Percentiles rank a stretch among this genome's conserved stretches.
phyloP scores from a whole-genome alignment of 1,140 invertebrate species.

The Trissolcus basalis region DNA sequence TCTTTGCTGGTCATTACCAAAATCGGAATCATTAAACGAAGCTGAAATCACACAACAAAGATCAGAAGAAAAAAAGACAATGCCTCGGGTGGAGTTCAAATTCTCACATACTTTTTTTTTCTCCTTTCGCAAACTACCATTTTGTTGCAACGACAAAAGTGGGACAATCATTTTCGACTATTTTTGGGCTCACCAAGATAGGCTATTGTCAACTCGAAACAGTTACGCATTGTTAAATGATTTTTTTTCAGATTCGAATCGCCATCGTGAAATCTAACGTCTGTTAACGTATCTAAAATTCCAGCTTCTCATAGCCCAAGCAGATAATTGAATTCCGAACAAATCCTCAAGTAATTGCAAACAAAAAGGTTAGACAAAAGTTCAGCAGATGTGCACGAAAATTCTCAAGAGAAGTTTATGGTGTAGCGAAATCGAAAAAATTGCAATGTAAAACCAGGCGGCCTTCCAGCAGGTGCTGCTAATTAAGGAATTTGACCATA shows the following conservation, averaged over 20 bases:
- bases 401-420: background rate
- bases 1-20: slow-evolving; percentile 25
- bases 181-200: too few species aligned
- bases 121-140: too few species aligned
- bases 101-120: background rate
- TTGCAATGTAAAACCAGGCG: slow-evolving; percentile 1
- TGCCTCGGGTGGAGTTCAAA: background rate
- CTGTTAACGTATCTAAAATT: background rate
- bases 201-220: background rate
- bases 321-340: background rate
- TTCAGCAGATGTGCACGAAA: background rate
- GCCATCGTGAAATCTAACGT: background rate
- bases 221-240: background rate
- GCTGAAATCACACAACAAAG: slow-evolving; percentile 26
- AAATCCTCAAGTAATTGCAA: background rate
- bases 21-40: slow-evolving; percentile 27
- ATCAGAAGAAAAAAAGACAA: slow-evolving; percentile 10
- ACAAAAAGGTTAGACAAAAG: background rate
- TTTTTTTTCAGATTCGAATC: background rate
- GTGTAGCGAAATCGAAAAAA: background rate
- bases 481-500: slow-evolving; percentile 30
- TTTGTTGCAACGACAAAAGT: too few species aligned
- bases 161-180: too few species aligned
- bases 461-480: slow-evolving; percentile 6
- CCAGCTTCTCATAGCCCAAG: background rate